Evolutionary conservation across 2,888 invertebrate genomes (phyloP).

Genomic region (Microctonus brassicae): DNA sequence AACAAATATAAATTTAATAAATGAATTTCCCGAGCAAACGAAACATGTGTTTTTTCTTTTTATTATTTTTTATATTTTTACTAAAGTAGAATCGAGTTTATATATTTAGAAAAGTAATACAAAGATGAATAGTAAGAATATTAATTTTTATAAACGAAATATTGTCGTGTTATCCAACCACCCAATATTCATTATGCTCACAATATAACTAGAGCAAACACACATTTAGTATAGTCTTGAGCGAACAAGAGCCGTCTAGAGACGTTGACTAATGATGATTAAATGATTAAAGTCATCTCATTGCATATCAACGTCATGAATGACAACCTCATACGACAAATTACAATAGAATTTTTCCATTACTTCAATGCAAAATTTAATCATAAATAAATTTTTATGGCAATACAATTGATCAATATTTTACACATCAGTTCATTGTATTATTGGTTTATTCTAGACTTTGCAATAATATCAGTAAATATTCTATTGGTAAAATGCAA

Average conservation of each 20-base stretch:
- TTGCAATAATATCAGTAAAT: neutral
- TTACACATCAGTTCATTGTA: neutral
- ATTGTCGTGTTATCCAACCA: neutral
- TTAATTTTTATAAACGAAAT: neutral
- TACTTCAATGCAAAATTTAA: neutral
- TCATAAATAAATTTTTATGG: neutral
- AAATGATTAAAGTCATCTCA: neutral
- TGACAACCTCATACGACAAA: neutral
- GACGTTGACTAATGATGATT: slow-evolving; percentile 1
- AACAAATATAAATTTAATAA: neutral
- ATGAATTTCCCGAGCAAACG: neutral
- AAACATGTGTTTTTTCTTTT: neutral
- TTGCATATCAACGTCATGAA: neutral
- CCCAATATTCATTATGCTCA: neutral
- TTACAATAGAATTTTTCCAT: neutral
- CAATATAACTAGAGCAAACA: neutral
- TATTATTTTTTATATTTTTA: neutral
- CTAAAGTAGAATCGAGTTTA: neutral
- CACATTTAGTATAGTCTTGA: neutral
- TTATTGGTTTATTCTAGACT: neutral
- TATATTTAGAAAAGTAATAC: neutral
- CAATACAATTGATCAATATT: neutral
- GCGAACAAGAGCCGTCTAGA: neutral
- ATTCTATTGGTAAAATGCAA: neutral
- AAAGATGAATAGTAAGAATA: neutral